phyloP scores from a whole-genome alignment of 2,888 invertebrate species.

The Caradrina kadenii region DNA sequence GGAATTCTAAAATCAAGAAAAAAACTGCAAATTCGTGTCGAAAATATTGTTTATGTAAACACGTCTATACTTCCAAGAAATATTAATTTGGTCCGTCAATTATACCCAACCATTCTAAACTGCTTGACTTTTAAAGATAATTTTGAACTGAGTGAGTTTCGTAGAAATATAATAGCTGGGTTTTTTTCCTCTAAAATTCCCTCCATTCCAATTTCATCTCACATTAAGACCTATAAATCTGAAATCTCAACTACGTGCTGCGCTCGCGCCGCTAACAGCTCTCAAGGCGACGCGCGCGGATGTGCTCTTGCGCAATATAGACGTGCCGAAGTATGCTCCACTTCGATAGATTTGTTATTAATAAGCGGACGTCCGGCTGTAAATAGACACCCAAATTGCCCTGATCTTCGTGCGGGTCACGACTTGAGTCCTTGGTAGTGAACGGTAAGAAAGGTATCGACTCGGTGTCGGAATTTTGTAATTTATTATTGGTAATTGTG shows the following conservation, averaged over 20 bases:
- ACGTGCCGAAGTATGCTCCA: constrained; percentile 62
- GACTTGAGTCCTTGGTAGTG: constrained; percentile 37
- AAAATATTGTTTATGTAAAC: too few species aligned
- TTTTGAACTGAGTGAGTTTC: background rate
- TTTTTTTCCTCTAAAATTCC: constrained; percentile 6
- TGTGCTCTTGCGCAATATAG: constrained; percentile 66
- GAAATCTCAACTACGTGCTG: constrained; percentile 42
- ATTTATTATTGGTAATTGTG: constrained; percentile 32
- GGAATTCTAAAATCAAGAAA: too few species aligned
- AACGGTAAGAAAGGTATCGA: constrained; percentile 26
- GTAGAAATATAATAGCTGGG: background rate
- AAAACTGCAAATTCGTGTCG: too few species aligned
- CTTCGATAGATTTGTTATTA: constrained; percentile 58
- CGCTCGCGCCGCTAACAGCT: constrained; percentile 61
- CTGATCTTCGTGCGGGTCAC: constrained; percentile 52
- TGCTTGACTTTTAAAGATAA: background rate
- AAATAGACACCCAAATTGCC: constrained; percentile 44
- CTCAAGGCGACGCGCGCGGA: constrained; percentile 71
- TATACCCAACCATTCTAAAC: background rate
- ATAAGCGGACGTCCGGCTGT: constrained; percentile 61
- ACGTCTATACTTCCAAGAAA: constrained; percentile 4
- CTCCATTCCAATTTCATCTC: constrained; percentile 25
- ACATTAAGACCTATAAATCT: constrained; percentile 38
- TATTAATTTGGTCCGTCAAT: background rate
- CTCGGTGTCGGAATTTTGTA: constrained; percentile 22